Base-by-base conservation (phyloP, 2,888 invertebrate species). In the Pollenia griseotomentosa region DNA sequence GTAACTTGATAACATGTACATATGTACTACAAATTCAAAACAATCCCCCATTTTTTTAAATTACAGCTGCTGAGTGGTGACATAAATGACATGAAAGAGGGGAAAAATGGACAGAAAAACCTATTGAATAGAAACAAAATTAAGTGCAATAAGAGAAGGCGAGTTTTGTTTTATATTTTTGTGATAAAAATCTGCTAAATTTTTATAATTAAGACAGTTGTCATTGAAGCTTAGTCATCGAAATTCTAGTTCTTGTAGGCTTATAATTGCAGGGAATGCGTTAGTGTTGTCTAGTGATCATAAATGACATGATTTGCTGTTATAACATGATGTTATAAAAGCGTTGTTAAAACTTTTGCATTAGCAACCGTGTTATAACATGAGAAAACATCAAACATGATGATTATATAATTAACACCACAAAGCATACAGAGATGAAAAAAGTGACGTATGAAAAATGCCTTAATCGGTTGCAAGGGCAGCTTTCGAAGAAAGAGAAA, bases 31-130 rank as follows among this genome's bases (percentile, higher is more conserved):
- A 61, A 48, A 12, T 53, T 44, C 8, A 61, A 57, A 66, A 66
- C 68, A 53, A 51, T 68, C 68, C 75, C 82, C 75, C 65, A 68
- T 40, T 63, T 68, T 51, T 63, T 5, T 46, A 75, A 10, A 70
- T 59, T 75, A 75, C 82, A 83, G 59, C 82, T 83, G 82, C 44
- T 61, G 59, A 59, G 23, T 44, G 61, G 23, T 44, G 61, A 7
- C n/a, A 63, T 40, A 55, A 71, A 40, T 65, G 55, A 42, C 14
- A 51, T 16, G 65, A 55, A 73, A 23, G 63, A 80, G 46, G 63
- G 23, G 16, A 44, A 75, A 66, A 51, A 42, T 8, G 42, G 6
- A 40, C 70, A 53, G 75, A 65, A 75, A 66, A 82, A 75, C 59
- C 57, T 74, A 74, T 73, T 46, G 48, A 48, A 57, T 61, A 16